Conservation (phyloP, 2,888 invertebrate genomes). For the Myopa tessellatipennis region DNA sequence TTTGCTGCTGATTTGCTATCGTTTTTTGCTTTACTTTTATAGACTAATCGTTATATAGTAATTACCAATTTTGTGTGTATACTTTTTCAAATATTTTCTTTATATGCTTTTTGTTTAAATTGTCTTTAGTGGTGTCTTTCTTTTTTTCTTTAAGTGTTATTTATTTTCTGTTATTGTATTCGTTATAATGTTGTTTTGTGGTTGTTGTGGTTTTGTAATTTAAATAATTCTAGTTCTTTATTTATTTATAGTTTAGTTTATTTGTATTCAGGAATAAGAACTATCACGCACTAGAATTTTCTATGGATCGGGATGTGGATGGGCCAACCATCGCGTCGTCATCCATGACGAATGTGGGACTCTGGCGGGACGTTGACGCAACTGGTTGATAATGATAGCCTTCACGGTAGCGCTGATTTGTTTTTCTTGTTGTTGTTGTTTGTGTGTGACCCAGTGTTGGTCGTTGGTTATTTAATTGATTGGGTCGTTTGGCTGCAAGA, state of each 20-base stretch:
- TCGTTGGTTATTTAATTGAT: constrained; percentile 69
- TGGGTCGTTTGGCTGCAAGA: constrained; percentile 67
- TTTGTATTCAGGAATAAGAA: constrained; percentile 65
- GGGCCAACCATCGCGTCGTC: constrained; percentile 65
- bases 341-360: constrained; percentile 68
- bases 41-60: constrained; percentile 54
- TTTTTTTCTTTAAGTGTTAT: constrained; percentile 49
- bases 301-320: constrained; percentile 69
- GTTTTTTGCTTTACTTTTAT: constrained; percentile 40
- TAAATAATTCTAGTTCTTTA: constrained; percentile 45
- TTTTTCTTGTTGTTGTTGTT: constrained; percentile 65
- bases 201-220: constrained; percentile 47
- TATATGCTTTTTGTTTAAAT: constrained; percentile 42
- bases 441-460: constrained; percentile 69
- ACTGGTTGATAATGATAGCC: constrained; percentile 69
- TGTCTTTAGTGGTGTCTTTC: constrained; percentile 48
- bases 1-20: constrained; percentile 32
- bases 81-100: constrained; percentile 27
- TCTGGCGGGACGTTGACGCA: constrained; percentile 71
- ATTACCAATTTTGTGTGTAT: constrained; percentile 55
- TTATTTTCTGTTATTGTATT: constrained; percentile 45
- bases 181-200: constrained; percentile 36
- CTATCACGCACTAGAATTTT: constrained; percentile 70
- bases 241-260: constrained; percentile 36
- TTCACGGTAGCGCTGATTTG: constrained; percentile 69